Base-by-base conservation (phyloP, 2,113 vertebrate genomes). In the Psilopogon haemacephalus region DNA sequence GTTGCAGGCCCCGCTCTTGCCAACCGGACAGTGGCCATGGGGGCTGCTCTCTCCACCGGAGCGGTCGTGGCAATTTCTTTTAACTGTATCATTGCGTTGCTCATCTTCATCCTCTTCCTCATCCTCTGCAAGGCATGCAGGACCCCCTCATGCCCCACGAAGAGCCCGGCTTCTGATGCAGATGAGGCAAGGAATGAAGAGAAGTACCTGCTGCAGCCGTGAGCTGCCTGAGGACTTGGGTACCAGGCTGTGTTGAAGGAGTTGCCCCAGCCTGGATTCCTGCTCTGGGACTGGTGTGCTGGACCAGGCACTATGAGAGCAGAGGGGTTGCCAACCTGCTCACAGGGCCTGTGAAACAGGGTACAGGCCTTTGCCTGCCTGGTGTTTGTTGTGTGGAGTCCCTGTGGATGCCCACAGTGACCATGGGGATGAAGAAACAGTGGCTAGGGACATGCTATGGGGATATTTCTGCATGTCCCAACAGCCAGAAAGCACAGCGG, bases 101-200 rank as follows among this genome's bases (percentile, higher is more conserved):
- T 98, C 63, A 95, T 98, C 91, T 55, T 98, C 32, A 86, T 98
- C 68, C 97, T 98, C n/a, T 97, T 98, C 95, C 94, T 97, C 75
- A 98, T 98, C 73, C 96, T 98, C 69, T 98, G 97, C 96, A 98
- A 97, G 96, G 98, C 98, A 75, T 98, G 98, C 96, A 96, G 96
- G 88, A 98, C 98, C 30, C 98, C 98, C 3, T 98, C 97, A 1
- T 98, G 98, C 93, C 97, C 98, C 28, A 96, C 94, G 81, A 97
- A 97, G 91, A 97, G 75, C 2, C 90, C 97, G 0, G 90, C 95
- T 3, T 94, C 97, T 17, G 98, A 98, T 30, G 26, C 32, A 3
- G 97, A 97, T 15, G 97, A 98, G 74, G 79, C 94, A 33, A 97
- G 82, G 88, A 98, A 98, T 3, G 98, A 98, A 93, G 98, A 97